Evolutionary conservation across 2,797 vertebrate species (phyloP).

Genomic region (Artibeus lituratus): DNA sequence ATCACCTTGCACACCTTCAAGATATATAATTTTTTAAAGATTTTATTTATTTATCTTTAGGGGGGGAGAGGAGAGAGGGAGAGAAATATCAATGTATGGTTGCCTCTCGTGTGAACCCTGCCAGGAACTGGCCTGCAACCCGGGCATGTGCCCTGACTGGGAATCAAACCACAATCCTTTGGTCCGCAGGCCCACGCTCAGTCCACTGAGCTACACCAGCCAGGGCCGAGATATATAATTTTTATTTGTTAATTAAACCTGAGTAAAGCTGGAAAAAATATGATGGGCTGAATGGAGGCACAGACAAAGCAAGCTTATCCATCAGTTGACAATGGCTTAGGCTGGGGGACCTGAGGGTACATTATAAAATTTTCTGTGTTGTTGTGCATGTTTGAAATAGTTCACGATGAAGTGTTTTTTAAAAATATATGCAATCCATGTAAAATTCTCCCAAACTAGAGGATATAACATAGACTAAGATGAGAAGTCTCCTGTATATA

Average conservation of each 20-base stretch:
- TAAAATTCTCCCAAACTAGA: background rate
- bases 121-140: too few species aligned
- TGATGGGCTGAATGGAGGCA: background rate
- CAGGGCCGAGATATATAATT: too few species aligned
- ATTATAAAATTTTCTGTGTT: background rate
- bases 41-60: too few species aligned
- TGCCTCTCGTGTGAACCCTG: too few species aligned
- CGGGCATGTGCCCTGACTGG: too few species aligned
- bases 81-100: too few species aligned
- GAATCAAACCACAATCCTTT: too few species aligned
- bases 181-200: too few species aligned
- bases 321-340: background rate
- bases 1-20: background rate
- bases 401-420: background rate
- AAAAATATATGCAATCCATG: background rate
- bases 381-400: background rate
- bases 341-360: background rate
- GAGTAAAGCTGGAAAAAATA: background rate
- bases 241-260: too few species aligned
- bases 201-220: too few species aligned
- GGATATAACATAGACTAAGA: background rate
- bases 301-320: background rate
- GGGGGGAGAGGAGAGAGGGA: too few species aligned
- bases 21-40: background rate
- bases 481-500: background rate